Percentiles rank a stretch among this genome's conserved stretches.
These are phyloP conservation scores for Scolopax rusticola DNA, from an alignment of 2,797 vertebrate genomes.

Conservation along the genomic window DNA sequence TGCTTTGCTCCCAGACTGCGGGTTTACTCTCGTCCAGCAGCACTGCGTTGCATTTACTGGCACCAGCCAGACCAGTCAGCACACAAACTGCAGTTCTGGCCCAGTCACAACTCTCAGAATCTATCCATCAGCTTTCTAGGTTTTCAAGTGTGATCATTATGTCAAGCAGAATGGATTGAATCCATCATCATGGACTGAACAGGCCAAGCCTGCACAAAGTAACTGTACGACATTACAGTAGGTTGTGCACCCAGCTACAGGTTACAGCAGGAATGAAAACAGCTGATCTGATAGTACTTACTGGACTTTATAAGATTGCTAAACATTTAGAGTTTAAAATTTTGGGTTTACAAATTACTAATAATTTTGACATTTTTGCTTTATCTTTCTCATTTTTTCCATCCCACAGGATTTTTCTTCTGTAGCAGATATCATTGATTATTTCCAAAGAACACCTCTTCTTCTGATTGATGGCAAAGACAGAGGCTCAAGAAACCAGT, in stretches of 20 bases:
- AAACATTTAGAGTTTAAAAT: neutral
- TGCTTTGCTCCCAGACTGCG: neutral
- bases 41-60: neutral
- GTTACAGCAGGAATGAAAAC: neutral
- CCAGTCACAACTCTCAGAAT: neutral
- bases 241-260: neutral
- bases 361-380: neutral
- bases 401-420: conserved; percentile 85
- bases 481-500: conserved; percentile 89
- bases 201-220: neutral
- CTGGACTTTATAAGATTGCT: neutral
- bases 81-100: neutral
- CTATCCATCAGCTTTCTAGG: neutral
- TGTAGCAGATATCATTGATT: conserved; percentile 87
- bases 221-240: neutral
- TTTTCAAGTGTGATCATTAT: neutral
- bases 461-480: conserved; percentile 95
- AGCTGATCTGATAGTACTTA: neutral
- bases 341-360: neutral
- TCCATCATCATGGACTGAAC: neutral
- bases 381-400: neutral
- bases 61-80: neutral
- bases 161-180: neutral
- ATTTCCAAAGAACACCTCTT: conserved; percentile 88
- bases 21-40: neutral